Base-by-base conservation (phyloP, 2,797 vertebrate species). In the Nasua narica region DNA sequence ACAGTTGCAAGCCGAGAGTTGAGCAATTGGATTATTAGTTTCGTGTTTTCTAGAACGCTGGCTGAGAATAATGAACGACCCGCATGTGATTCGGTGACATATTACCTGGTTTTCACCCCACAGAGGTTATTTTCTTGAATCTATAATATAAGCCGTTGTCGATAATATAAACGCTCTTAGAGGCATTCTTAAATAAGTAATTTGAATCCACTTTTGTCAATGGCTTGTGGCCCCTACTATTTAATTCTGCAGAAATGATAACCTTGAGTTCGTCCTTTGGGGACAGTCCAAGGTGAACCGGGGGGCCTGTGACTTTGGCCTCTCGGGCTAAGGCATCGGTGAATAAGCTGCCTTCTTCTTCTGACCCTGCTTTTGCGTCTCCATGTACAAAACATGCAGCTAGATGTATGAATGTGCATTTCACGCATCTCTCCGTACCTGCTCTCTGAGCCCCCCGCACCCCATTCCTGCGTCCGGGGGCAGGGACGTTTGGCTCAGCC, bases 331-430 rank as follows among this genome's bases (percentile, higher is more conserved):
- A 9, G n/a, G 35, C 32, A 9, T 0, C 13, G 1, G 48, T 16
- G 29, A 2, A 1, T 15, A 5, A 7, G 18, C 5, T 4, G 13
- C 23, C 37, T 72, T 13, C 46, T 32, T 35, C 4, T 18, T 5
- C 6, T 0, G 0, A 89, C 18, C 11, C 25, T 6, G 15, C 16
- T 29, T 69, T 18, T 21, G 29, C 25, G 29, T 56, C 50, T 46
- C 67, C 35, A 0, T 52, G 48, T 15, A 23, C 11, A 15, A 72
- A 35, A 37, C 32, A 2, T 1, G 18, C 8, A 46, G 50, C 43
- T 11, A 1, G 5, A 2, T 13, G 6, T 32, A 18, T 18, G 52
- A 29, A 40, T 2, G 23, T 0, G 1, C 0, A 3, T 1, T 12
- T 1, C 56, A 9, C 0, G 0, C n/a, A 3, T 48, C 13, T 35